These are phyloP conservation scores for Equus przewalskii DNA, from an alignment of 2,113 vertebrate genomes.

Conservation along the genomic window DNA sequence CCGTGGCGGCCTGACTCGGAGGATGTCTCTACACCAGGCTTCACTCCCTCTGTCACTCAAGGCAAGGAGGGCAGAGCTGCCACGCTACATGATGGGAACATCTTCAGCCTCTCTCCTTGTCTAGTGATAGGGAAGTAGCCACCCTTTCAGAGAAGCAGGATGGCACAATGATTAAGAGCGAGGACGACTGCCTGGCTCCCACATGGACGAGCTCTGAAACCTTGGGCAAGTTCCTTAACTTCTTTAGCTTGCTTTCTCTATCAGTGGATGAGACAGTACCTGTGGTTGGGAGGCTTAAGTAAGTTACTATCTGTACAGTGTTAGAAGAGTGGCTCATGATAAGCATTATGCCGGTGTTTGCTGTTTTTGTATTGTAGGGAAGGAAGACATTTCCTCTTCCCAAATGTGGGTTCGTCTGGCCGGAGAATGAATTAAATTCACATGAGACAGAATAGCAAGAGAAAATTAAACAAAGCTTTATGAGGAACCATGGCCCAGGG, in stretches of 20 bases:
- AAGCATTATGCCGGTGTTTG: neutral
- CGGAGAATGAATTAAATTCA: too few relatives aligned
- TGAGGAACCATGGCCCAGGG: too few relatives aligned
- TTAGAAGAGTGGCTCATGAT: neutral
- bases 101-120: neutral
- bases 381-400: too few relatives aligned
- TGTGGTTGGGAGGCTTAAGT: neutral
- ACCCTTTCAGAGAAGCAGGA: neutral
- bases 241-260: neutral
- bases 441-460: too few relatives aligned
- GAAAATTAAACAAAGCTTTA: too few relatives aligned
- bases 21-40: neutral
- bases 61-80: neutral
- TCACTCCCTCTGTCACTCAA: neutral
- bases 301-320: neutral
- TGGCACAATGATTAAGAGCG: neutral
- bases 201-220: neutral
- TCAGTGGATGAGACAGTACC: neutral
- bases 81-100: fast-evolving
- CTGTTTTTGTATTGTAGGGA: neutral
- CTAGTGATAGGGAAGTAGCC: neutral
- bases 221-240: neutral
- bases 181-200: neutral
- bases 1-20: neutral
- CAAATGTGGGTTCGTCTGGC: too few relatives aligned